These are phyloP conservation scores for Sitobion miscanthi DNA, from an alignment of 1,140 invertebrate species.

Conservation along the genomic window DNA sequence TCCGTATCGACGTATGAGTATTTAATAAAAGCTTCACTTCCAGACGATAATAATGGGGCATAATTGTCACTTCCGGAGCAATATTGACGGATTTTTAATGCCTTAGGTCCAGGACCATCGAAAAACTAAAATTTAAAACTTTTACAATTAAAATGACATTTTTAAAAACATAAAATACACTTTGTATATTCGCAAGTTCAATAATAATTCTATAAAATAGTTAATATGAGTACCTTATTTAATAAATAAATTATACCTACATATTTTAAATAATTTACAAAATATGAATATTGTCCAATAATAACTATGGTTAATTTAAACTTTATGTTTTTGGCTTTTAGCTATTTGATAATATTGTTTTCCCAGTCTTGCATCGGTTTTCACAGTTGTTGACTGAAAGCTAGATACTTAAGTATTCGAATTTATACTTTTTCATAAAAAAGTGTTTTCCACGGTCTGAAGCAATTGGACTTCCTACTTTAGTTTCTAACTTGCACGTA, in stretches of 20 bases:
- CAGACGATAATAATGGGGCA: background rate
- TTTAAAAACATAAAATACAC: background rate
- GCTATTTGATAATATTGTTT: background rate
- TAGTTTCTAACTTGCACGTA: too few species aligned
- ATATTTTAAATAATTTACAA: background rate
- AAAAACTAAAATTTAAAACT: slow-evolving; percentile 12
- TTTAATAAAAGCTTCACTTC: slow-evolving; percentile 29
- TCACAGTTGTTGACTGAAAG: background rate
- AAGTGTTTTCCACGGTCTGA: background rate
- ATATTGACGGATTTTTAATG: background rate
- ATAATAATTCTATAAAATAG: background rate
- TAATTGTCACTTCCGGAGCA: background rate
- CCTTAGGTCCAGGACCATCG: slow-evolving; percentile 12
- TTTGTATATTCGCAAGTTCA: too few species aligned
- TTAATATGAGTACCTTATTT: too few species aligned
- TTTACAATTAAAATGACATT: background rate
- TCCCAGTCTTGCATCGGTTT: background rate
- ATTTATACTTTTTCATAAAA: background rate
- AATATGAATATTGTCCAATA: background rate
- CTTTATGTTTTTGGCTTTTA: background rate
- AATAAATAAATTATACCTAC: background rate
- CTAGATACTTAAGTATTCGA: background rate
- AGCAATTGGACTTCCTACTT: background rate
- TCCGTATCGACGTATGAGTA: background rate
- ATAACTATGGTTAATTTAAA: background rate